phyloP scores from a whole-genome alignment of 2,888 invertebrate species.

The Sicus ferrugineus region DNA sequence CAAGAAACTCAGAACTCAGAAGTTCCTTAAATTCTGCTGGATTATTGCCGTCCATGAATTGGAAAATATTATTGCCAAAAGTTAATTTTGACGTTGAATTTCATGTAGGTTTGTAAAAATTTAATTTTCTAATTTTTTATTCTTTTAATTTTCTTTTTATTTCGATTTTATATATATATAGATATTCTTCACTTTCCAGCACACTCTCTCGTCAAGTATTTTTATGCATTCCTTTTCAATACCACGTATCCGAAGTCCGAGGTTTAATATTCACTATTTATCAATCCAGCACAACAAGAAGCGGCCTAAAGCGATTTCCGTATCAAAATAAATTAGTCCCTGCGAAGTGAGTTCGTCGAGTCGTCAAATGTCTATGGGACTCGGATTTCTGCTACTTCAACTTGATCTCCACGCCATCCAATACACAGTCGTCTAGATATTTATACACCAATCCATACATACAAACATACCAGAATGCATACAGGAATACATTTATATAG shows the following conservation, averaged over 20 bases:
- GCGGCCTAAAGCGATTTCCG: background rate
- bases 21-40: too few relatives aligned
- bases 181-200: too few relatives aligned
- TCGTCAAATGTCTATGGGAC: slow-evolving; percentile 4
- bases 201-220: too few relatives aligned
- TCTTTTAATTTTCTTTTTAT: background rate
- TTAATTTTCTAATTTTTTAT: background rate
- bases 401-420: slow-evolving; percentile 25
- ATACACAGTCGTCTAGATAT: background rate
- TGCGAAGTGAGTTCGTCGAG: background rate
- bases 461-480: background rate
- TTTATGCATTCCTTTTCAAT: too few relatives aligned
- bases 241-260: too few relatives aligned
- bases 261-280: background rate
- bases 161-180: background rate
- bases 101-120: too few relatives aligned
- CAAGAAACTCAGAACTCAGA: too few relatives aligned
- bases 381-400: slow-evolving; percentile 20
- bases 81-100: too few relatives aligned
- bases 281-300: too few relatives aligned
- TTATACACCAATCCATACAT: background rate
- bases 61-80: too few relatives aligned
- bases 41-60: too few relatives aligned
- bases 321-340: slow-evolving; percentile 11
- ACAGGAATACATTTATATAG: background rate